Evolutionary conservation across 2,797 vertebrate species (phyloP).

Genomic region (Gila robusta): DNA sequence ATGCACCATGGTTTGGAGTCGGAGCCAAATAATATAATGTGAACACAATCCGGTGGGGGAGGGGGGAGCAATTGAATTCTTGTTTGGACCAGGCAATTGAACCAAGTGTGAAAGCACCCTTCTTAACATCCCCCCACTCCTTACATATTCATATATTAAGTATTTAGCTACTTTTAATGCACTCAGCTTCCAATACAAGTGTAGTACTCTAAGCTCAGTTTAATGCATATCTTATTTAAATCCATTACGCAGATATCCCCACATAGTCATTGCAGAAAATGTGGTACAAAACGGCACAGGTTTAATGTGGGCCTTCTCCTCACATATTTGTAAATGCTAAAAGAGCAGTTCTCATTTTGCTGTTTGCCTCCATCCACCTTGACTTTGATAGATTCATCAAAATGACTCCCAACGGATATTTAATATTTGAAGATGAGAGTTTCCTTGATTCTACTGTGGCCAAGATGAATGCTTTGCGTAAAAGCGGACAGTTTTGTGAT

Average conservation of each 20-base stretch:
- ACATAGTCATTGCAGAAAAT: neutral
- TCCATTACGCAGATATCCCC: neutral
- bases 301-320: constrained; percentile 2
- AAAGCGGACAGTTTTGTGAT: constrained; percentile 98
- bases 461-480: constrained; percentile 97
- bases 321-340: neutral
- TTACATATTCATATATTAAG: constrained; percentile 5
- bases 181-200: neutral
- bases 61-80: neutral
- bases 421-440: constrained; percentile 98
- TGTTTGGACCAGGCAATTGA: neutral
- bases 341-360: constrained; percentile 41
- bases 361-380: constrained; percentile 60
- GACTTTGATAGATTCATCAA: constrained; percentile 70
- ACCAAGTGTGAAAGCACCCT: neutral
- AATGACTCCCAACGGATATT: constrained; percentile 97
- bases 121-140: neutral
- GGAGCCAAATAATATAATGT: neutral
- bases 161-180: neutral
- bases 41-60: neutral
- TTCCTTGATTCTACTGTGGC: constrained; percentile 98
- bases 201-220: neutral
- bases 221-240: neutral
- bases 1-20: neutral
- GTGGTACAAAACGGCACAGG: neutral